phyloP scores from a whole-genome alignment of 2,888 invertebrate genomes.

The Drosophila paranaensis region DNA sequence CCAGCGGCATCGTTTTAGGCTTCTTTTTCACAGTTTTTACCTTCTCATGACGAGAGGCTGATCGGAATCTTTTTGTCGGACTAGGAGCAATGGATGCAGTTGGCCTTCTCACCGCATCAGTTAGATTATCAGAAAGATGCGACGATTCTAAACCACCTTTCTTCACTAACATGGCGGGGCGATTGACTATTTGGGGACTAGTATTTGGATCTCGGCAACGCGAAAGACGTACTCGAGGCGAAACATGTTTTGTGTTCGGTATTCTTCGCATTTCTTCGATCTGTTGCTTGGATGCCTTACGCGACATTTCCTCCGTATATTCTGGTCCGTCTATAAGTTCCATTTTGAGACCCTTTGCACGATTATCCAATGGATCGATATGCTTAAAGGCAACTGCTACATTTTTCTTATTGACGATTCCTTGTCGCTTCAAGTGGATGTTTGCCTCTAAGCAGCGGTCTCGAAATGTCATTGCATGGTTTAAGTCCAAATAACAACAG shows the following conservation, averaged over 20 bases:
- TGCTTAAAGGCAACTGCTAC: neutral
- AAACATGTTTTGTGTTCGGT: neutral
- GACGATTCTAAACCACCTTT: neutral
- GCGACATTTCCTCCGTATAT: neutral
- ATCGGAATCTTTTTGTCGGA: neutral
- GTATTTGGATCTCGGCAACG: slow-evolving; percentile 17
- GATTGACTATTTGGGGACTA: neutral
- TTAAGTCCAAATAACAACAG: slow-evolving; percentile 60
- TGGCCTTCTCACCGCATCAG: neutral
- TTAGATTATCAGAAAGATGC: neutral
- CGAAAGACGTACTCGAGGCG: slow-evolving; percentile 24
- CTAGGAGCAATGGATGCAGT: neutral
- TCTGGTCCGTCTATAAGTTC: neutral
- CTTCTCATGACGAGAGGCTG: neutral
- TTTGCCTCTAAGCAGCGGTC: slow-evolving; percentile 56
- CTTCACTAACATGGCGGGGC: neutral
- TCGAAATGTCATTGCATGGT: slow-evolving; percentile 55
- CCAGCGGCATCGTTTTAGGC: slow-evolving; percentile 8
- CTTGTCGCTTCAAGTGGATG: slow-evolving; percentile 5
- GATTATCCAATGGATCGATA: slow-evolving; percentile 32
- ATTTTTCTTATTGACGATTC: neutral
- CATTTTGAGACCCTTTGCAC: neutral
- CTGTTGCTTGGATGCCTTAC: neutral
- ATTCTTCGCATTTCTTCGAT: neutral
- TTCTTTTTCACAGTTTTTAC: neutral